Base-by-base conservation (phyloP, 1,140 invertebrate genomes). In the Magallana ariakensis region DNA sequence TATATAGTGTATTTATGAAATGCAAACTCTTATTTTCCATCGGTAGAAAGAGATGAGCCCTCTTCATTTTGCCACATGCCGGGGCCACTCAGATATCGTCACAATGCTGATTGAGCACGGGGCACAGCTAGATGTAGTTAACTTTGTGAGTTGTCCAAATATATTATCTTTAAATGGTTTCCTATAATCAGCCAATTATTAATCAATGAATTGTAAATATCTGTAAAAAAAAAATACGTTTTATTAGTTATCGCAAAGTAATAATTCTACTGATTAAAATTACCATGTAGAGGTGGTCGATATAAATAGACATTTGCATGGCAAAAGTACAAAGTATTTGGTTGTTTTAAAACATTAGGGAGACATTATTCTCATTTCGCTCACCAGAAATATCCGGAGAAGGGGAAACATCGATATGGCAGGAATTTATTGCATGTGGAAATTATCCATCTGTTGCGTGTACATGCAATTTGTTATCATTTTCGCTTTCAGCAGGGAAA, bases 401-500 rank as follows among this genome's bases (percentile, higher is more conserved):
- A 26, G 66, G 66, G 33, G 22, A 46, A 26, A 26, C 66, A 13
- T 16, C 58, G 10, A 11, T 75, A 26, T 75, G 22, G 66, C 33
- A 22, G 8, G 66, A 66, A 75, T 75, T 75, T 75, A 75, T 75
- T 19, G 33, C 66, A 75, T 75, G 22, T 10, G 33, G 19, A 75
- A 75, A 75, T 75, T 75, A 26, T 10, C 66, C 66, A 75, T 75
- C 22, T 75, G 22, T 26, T 46, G 22, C 66, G 33, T 75, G 66
- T 26, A 11, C 22, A 9, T 26, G 22, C 22, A 46, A 75, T 13
- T 33, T 75, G 33, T 75, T 33, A 16, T 13, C 7, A 6, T 13
- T 26, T 92, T 85, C 87, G 84, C 85, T 95, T 95, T 57, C 93
- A 97, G 97, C 96, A 96, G 91, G 97, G 97, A 1, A 97, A 97